These are phyloP conservation scores for Camponotus floridanus DNA, from an alignment of 1,140 invertebrate species.

Conservation along the genomic window DNA sequence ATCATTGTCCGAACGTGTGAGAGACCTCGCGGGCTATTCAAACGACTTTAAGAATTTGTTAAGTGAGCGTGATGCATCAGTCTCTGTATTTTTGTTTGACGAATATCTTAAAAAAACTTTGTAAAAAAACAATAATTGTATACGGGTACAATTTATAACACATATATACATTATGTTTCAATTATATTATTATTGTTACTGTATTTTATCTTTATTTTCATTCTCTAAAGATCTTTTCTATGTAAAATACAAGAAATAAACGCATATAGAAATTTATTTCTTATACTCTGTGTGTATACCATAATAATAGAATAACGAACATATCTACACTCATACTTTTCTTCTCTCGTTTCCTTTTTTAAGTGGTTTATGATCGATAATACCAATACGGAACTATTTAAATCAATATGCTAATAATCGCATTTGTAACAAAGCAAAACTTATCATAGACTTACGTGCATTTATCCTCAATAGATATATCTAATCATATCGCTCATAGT, in stretches of 20 bases:
- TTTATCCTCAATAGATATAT: neutral
- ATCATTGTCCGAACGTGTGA: constrained; percentile 89
- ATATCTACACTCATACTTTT: neutral
- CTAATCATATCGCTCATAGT: neutral
- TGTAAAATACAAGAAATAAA: constrained; percentile 53
- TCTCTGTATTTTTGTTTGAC: constrained; percentile 92
- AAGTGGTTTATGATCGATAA: neutral
- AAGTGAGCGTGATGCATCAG: constrained; percentile 87
- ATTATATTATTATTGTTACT: constrained; percentile 18
- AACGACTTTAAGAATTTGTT: constrained; percentile 90
- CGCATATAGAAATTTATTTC: constrained; percentile 37
- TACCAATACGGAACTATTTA: neutral
- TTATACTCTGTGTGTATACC: neutral
- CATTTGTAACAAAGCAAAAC: neutral
- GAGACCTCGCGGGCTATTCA: constrained; percentile 90
- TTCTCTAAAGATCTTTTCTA: constrained; percentile 37
- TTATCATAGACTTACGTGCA: neutral
- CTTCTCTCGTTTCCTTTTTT: neutral
- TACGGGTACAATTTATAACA: constrained; percentile 20
- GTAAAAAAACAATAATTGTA: constrained; percentile 29
- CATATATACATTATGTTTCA: neutral
- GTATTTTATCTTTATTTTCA: constrained; percentile 20
- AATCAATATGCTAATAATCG: neutral
- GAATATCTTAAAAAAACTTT: constrained; percentile 90
- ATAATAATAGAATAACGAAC: constrained; percentile 16